A percentile compares a stretch with the other conserved stretches of the same genome.
phyloP scores from a whole-genome alignment of 2,888 invertebrate genomes.

The Chironomus tentans region DNA sequence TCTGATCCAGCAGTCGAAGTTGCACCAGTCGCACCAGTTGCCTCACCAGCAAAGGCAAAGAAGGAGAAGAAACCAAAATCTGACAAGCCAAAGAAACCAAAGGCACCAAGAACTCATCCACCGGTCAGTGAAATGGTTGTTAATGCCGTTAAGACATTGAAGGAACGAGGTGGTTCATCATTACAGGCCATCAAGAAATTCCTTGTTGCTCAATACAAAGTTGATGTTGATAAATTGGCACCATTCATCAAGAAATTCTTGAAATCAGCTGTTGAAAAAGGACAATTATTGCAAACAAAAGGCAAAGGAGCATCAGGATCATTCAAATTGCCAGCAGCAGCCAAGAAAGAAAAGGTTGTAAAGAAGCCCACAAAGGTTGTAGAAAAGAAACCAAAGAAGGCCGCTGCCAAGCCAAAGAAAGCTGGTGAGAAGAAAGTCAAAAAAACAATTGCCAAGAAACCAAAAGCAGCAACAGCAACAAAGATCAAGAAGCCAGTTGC shows the following conservation, averaged over 20 bases:
- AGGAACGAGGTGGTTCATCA: constrained; percentile 50
- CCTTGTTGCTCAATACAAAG: constrained; percentile 49
- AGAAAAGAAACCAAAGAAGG: too few species aligned
- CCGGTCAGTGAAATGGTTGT: constrained; percentile 49
- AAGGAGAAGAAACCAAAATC: constrained; percentile 27
- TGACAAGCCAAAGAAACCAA: constrained; percentile 36
- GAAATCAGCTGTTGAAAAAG: constrained; percentile 48
- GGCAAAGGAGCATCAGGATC: constrained; percentile 49
- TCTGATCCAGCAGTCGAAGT: too few species aligned
- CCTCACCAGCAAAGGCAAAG: too few species aligned
- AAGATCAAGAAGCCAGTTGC: too few species aligned
- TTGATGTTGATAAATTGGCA: constrained; percentile 40
- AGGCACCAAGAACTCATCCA: constrained; percentile 43
- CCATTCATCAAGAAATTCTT: constrained; percentile 49
- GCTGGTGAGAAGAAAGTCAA: too few species aligned
- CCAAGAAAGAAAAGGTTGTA: too few species aligned
- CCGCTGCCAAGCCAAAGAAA: too few species aligned
- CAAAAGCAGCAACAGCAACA: too few species aligned
- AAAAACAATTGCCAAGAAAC: too few species aligned
- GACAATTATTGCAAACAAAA: constrained; percentile 47
- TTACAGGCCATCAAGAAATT: constrained; percentile 54
- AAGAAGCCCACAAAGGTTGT: constrained; percentile 43
- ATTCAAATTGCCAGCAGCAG: constrained; percentile 37
- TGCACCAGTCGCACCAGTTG: too few species aligned
- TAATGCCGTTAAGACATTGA: constrained; percentile 46